Percentiles rank a stretch among this genome's conserved stretches.
These are phyloP conservation scores for Symphodus melops DNA, from an alignment of 2,113 vertebrate genomes.

Conservation along the genomic window DNA sequence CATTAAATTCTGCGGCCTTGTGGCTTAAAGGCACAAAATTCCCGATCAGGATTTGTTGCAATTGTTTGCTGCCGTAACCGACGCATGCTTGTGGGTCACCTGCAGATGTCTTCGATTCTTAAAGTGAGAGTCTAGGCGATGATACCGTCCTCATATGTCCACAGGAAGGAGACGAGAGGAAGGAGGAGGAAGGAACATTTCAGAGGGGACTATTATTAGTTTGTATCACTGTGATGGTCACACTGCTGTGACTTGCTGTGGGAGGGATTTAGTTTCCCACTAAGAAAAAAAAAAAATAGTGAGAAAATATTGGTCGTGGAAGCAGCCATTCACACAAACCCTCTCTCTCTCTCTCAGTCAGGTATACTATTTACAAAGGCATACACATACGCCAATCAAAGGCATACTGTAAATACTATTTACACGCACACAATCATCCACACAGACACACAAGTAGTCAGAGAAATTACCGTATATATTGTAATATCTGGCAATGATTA, in stretches of 20 bases:
- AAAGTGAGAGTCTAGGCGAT: conserved; percentile 11
- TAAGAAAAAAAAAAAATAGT: conserved; percentile 17
- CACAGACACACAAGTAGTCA: conserved; percentile 70
- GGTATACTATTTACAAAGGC: conserved; percentile 77
- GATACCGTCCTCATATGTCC: conserved; percentile 2
- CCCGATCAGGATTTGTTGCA: background rate
- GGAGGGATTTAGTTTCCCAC: conserved; percentile 29
- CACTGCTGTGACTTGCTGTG: conserved; percentile 29
- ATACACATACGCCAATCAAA: conserved; percentile 68
- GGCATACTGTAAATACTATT: conserved; percentile 78
- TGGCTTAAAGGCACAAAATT: background rate
- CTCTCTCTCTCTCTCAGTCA: conserved; percentile 54
- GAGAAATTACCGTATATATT: conserved; percentile 67
- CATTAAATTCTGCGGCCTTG: background rate
- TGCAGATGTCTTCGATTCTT: background rate
- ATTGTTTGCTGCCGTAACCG: no score
- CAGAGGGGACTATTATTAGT: conserved; percentile 36
- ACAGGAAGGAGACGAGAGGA: conserved; percentile 23
- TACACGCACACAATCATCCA: conserved; percentile 62
- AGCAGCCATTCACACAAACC: conserved; percentile 52
- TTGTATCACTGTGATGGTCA: conserved; percentile 49
- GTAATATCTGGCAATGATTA: conserved; percentile 62
- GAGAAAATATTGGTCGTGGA: conserved; percentile 65
- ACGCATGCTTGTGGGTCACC: background rate
- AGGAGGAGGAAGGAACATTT: conserved; percentile 5